Conservation (phyloP, 2,113 vertebrate species). For the Thamnaconus septentrionalis region DNA sequence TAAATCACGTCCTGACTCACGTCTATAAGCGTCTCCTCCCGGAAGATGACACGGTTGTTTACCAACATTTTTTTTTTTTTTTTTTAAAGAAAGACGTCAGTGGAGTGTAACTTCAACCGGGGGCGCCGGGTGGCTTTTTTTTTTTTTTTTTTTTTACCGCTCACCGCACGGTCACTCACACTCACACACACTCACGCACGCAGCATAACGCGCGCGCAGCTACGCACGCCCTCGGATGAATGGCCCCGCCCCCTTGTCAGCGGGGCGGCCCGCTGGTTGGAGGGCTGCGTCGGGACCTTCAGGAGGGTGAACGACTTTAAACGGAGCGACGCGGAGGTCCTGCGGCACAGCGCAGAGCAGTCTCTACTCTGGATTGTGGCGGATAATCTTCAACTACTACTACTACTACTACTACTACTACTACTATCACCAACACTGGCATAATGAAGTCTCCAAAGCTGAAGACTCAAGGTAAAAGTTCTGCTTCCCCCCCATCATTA, state of each 20-base stretch:
- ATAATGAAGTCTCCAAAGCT: slow-evolving; percentile 77
- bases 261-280: slow-evolving; percentile 7
- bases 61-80: no score
- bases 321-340: not conserved
- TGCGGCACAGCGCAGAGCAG: not conserved
- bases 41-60: no score
- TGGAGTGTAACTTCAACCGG: no score
- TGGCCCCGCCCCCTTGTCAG: slow-evolving; percentile 44
- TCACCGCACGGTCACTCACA: no score
- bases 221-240: not conserved
- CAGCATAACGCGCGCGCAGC: not conserved
- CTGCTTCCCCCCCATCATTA: no score
- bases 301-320: slow-evolving; percentile 4
- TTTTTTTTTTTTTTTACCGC: no score
- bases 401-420: no score
- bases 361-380: not conserved
- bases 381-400: slow-evolving; percentile 15
- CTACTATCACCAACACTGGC: not conserved
- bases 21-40: no score
- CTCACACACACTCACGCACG: no score
- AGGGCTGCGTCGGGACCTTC: slow-evolving; percentile 7
- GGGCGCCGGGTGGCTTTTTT: no score
- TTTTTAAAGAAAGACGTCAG: no score
- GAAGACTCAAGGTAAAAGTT: slow-evolving; percentile 56
- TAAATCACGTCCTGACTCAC: no score